Percentiles rank a stretch among this genome's conserved stretches.
Conservation (phyloP, 1,140 invertebrate species). For the Drosophila tropicalis region DNA sequence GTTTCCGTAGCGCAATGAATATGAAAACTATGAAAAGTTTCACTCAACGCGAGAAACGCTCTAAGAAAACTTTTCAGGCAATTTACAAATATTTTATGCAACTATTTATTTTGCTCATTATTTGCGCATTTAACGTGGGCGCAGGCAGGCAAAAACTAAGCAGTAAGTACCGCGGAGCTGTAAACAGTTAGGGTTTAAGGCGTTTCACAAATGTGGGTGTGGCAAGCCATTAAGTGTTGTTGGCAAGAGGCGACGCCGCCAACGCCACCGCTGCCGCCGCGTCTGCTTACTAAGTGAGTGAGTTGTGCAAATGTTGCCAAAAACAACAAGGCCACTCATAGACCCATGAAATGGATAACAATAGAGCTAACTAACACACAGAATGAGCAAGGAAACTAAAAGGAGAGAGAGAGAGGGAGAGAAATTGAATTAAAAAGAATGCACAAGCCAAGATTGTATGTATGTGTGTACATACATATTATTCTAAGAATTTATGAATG, state of each 20-base stretch:
- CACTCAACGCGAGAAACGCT: conserved; percentile 32
- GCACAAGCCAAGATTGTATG: conserved; percentile 3
- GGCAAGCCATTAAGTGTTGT: conserved; percentile 42
- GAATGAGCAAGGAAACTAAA: not conserved
- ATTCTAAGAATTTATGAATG: conserved; percentile 42
- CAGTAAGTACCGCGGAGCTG: not conserved
- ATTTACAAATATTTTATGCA: conserved; percentile 67
- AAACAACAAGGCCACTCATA: not conserved
- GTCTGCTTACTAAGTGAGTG: conserved; percentile 27
- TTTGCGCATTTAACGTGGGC: conserved; percentile 59
- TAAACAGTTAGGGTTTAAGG: conserved; percentile 10
- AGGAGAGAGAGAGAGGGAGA: not conserved
- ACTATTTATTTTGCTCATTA: conserved; percentile 67
- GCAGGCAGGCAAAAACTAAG: not conserved
- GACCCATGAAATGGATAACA: conserved; percentile 23
- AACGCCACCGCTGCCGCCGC: not conserved
- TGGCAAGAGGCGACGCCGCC: conserved; percentile 11
- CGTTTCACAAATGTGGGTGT: conserved; percentile 3
- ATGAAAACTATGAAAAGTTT: conserved; percentile 64
- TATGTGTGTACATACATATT: too few relatives aligned
- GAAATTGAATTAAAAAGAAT: not conserved
- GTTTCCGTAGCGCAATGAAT: conserved; percentile 45
- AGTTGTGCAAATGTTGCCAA: conserved; percentile 22
- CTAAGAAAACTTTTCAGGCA: conserved; percentile 54
- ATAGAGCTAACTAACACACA: conserved; percentile 23